Base-by-base conservation (phyloP, 64 coral and sea anemone species). In the Orbicella faveolata region DNA sequence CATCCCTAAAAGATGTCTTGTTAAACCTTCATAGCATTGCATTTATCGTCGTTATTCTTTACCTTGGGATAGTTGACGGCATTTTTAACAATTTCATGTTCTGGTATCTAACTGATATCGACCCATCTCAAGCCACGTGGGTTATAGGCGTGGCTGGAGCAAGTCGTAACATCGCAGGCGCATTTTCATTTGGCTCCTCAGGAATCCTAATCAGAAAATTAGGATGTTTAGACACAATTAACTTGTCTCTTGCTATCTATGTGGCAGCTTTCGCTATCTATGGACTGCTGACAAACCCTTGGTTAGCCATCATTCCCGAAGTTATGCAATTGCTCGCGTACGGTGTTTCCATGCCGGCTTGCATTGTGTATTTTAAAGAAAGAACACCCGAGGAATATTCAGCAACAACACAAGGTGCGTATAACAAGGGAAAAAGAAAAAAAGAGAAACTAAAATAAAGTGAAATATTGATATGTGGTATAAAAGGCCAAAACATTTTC, bases 351-450 rank as follows among this genome's bases (percentile, higher is more conserved):
- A 41, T 44, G 39, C 48, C 64, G 14, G 75, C 88, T 30, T 75
- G 77, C 13, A 89, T 79, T 4, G 25, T 89, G 36, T 89, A 48
- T 63, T 89, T 89, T 35, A 73, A 61, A 41, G 88, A 89, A 12
- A 89, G 37, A 23, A 48, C 88, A n/a, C 88, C 88, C 0, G 39
- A 48, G 23, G 67, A 59, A 51, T 89, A 48, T 34, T 55, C 88
- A 67, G 88, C 88, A 6, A 89, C 76, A n/a, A 77, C 79, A 9
- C 88, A 89, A 89, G 88, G 88, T 79, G 64, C 34, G 67, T n/a
- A 9, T 57, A 57, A 57, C 8, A 57, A 57, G 2, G 1, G 8
- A 10, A 57, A 57, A 1, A 59, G 55, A 59, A 59, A 59, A 59
- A 59, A 59, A 59, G 44, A 48, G 5, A 4, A 48, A 48, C 44